Percentiles rank a stretch among this genome's conserved stretches.
Conservation (phyloP, 2,113 vertebrate genomes). For the Empidonax traillii region DNA sequence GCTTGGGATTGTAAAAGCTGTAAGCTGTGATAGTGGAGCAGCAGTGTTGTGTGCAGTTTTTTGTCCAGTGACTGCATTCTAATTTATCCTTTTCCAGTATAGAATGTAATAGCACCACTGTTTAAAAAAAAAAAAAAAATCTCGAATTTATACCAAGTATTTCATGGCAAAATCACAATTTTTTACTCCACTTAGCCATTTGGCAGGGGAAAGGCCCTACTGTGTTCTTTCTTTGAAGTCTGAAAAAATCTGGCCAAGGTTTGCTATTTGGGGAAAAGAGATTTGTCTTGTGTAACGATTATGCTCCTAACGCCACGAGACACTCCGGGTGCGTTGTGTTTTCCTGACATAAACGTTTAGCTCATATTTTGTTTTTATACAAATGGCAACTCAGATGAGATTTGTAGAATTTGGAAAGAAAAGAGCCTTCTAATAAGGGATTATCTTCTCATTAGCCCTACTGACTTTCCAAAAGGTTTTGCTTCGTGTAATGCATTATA, state of each 20-base stretch:
- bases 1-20: neutral
- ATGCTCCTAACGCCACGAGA: neutral
- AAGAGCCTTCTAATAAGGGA: neutral
- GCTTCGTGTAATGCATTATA: slow-evolving; percentile 62
- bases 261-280: slow-evolving; percentile 63
- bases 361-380: slow-evolving; percentile 58
- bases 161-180: slow-evolving; percentile 47
- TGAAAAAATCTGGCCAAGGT: slow-evolving; percentile 63
- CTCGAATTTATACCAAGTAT: slow-evolving; percentile 41
- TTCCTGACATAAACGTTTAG: slow-evolving; percentile 55
- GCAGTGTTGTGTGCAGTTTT: neutral
- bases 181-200: slow-evolving; percentile 36
- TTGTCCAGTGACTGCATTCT: neutral
- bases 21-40: neutral
- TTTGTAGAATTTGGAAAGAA: neutral
- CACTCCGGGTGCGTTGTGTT: slow-evolving; percentile 53
- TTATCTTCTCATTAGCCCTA: neutral
- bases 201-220: slow-evolving; percentile 45
- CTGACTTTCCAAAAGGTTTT: neutral
- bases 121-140: neutral
- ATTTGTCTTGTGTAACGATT: slow-evolving; percentile 40
- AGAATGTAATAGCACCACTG: neutral
- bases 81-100: neutral
- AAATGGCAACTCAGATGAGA: neutral
- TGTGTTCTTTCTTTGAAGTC: slow-evolving; percentile 62